These are phyloP conservation scores for Campoletis sonorensis DNA, from an alignment of 1,140 invertebrate species.

Conservation along the genomic window DNA sequence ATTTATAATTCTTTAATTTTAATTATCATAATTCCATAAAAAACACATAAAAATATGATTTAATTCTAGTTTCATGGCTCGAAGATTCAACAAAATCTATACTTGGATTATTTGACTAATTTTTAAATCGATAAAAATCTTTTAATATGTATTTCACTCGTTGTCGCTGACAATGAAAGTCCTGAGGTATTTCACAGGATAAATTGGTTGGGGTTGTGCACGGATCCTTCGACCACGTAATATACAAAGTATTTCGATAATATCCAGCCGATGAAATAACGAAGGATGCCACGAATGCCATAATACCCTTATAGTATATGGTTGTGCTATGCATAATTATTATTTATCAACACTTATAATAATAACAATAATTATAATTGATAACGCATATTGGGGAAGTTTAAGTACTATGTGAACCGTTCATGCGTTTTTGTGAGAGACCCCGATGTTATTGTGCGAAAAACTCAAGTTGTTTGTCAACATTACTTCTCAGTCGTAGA, in stretches of 20 bases:
- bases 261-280: background rate
- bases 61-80: too few relatives aligned
- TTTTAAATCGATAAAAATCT: background rate
- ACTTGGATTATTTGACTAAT: background rate
- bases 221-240: slow-evolving; percentile 16
- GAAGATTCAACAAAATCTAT: background rate
- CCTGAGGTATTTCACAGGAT: slow-evolving; percentile 6
- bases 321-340: slow-evolving; percentile 12
- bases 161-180: background rate
- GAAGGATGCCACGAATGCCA: slow-evolving; percentile 4
- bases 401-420: slow-evolving; percentile 4
- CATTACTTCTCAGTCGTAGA: too few relatives aligned
- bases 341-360: slow-evolving; percentile 16
- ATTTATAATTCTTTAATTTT: background rate
- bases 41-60: too few relatives aligned
- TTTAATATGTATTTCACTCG: background rate
- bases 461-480: too few relatives aligned
- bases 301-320: slow-evolving; percentile 20
- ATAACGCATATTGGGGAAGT: slow-evolving; percentile 4
- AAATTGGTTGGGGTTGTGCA: slow-evolving; percentile 12
- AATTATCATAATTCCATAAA: too few relatives aligned
- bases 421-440: slow-evolving; percentile 18
- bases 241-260: background rate
- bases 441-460: background rate
- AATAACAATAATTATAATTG: background rate